Percentiles rank a stretch among this genome's conserved stretches.
These are phyloP conservation scores for Atta cephalotes DNA, from an alignment of 1,140 invertebrate genomes.

Conservation along the genomic window DNA sequence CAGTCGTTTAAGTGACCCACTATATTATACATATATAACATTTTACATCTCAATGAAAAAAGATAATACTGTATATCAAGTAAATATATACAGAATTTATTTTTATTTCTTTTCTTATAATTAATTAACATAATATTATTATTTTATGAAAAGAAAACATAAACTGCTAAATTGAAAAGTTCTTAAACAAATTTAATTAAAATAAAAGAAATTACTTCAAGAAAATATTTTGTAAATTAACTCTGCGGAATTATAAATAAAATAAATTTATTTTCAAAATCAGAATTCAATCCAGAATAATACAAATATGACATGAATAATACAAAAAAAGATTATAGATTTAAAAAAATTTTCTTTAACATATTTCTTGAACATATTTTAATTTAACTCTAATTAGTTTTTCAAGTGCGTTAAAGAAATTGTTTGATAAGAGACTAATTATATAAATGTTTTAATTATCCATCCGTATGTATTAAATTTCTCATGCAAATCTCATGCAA, in stretches of 20 bases:
- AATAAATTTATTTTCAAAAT: neutral
- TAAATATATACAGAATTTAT: neutral
- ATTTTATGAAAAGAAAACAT: neutral
- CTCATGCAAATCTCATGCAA: neutral
- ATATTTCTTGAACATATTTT: neutral
- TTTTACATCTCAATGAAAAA: neutral
- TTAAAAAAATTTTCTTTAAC: neutral
- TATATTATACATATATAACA: neutral
- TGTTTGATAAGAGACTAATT: constrained; percentile 45
- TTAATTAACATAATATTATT: neutral
- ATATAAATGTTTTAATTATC: constrained; percentile 23
- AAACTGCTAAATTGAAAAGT: neutral
- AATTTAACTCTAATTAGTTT: constrained; percentile 13
- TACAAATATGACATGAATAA: neutral
- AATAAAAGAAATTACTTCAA: constrained; percentile 9
- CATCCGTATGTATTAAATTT: neutral
- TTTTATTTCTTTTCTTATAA: neutral
- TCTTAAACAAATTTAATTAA: neutral
- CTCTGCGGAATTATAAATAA: neutral
- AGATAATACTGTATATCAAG: neutral
- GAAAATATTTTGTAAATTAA: neutral
- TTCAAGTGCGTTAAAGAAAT: constrained; percentile 33
- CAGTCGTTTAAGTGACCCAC: neutral
- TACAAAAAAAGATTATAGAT: neutral
- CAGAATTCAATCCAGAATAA: neutral